Evolutionary conservation across 2,113 vertebrate species (phyloP), one percentile per base, ranked within the genome.

Genomic region (Eptatretus burgeri): DNA sequence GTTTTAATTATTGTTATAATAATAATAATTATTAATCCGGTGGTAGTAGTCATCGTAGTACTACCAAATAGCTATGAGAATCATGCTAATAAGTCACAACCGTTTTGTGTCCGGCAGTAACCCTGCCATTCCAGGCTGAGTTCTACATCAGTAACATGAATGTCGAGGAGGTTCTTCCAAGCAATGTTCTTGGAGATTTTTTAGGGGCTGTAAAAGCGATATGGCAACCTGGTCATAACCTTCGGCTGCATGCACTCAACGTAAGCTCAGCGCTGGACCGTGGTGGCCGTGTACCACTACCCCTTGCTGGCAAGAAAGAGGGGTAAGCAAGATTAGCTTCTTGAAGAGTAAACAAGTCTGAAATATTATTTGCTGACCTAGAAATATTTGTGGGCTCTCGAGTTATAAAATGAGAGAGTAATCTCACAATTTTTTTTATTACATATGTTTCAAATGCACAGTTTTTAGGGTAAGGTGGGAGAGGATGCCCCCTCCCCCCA

Each of bases 81-180:
- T 41, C 27, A 41, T 7, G 27, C 3, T 41, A 41, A 41, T 7
- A 41, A 41, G 27, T 41, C 3, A 41, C 3, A 41, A 41, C 27
- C 7, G 27, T 41, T 41, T 41, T 41, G 3, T 41, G 27, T 41
- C 27, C n/a, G n/a, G 12, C 56, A 60, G 56, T 60, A n/a, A 60
- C 83, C 1, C 74, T 96, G 51, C 85, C 80, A 0, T 98, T 81
- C 69, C 89, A 98, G 76, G 89, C 85, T 0, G 91, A 98, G 72
- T 96, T 98, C 74, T 96, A 84, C 77, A 82, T 98, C 70, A 85
- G 76, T 71, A 98, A 98, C 69, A 96, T 98, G 89, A 98, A 98
- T 0, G 88, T 98, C 49, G 91, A 98, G 72, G 91, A 96, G 71
- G 93, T 98, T 82, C 70, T 98, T 70, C 87, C 88, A 69, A 96